phyloP scores from a whole-genome alignment of 2,888 invertebrate species.

The Homarus gammarus region DNA sequence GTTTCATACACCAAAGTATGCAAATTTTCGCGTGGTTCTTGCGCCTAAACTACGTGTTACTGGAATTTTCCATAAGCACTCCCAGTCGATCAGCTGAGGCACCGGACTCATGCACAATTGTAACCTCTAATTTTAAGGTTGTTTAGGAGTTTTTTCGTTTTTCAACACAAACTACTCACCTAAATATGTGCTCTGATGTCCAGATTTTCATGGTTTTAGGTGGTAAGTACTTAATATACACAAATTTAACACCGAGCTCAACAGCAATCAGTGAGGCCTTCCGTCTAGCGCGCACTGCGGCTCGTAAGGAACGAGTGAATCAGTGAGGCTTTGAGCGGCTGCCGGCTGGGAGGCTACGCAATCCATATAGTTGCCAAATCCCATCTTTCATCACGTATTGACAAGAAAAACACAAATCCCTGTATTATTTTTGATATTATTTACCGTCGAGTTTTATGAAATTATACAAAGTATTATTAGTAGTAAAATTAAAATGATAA shows the following conservation, averaged over 20 bases:
- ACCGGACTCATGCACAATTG: background rate
- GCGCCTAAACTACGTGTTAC: background rate
- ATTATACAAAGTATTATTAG: background rate
- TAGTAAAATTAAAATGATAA: too few relatives aligned
- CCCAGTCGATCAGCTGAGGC: background rate
- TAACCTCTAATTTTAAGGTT: background rate
- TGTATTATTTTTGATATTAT: background rate
- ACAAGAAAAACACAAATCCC: background rate
- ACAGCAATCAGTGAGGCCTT: slow-evolving; percentile 42
- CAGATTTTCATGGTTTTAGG: slow-evolving; percentile 24
- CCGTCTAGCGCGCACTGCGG: background rate
- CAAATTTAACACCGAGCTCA: slow-evolving; percentile 8
- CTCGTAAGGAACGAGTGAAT: background rate
- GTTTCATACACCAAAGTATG: background rate
- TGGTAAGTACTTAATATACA: background rate
- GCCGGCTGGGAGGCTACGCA: background rate
- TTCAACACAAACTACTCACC: background rate
- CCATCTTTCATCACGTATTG: background rate
- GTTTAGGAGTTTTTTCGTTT: background rate
- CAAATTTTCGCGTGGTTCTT: background rate
- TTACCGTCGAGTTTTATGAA: background rate
- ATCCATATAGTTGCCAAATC: background rate
- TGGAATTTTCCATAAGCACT: background rate
- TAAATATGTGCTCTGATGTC: slow-evolving; percentile 37
- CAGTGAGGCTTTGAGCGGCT: background rate